These are phyloP conservation scores for Chymomyza costata DNA, from an alignment of 1,140 invertebrate genomes.

Conservation along the genomic window DNA sequence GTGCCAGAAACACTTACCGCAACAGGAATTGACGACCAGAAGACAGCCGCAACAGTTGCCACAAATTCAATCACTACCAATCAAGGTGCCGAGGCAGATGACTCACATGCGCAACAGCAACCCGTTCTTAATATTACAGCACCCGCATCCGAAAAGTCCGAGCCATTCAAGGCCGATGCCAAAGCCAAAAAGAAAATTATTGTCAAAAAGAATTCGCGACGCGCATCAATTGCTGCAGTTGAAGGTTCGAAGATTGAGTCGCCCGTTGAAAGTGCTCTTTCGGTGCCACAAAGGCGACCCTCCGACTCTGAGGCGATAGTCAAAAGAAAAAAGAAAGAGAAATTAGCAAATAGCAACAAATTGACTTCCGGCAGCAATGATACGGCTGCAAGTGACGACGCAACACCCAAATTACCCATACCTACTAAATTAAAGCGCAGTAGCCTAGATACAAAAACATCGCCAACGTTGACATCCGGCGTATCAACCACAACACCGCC, in stretches of 20 bases:
- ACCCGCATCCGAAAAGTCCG: slow-evolving; percentile 1
- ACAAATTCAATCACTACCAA: neutral
- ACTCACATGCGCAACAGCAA: neutral
- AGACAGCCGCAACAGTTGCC: slow-evolving; percentile 17
- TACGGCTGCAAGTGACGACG: slow-evolving; percentile 1
- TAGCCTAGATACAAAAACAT: too few species aligned
- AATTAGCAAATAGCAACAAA: too few species aligned
- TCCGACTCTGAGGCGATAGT: slow-evolving; percentile 67
- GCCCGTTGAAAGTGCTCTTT: slow-evolving; percentile 34
- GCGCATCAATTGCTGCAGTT: slow-evolving; percentile 65
- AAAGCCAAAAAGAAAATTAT: slow-evolving; percentile 46
- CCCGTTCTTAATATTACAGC: slow-evolving; percentile 3
- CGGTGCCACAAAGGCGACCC: slow-evolving; percentile 55
- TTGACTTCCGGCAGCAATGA: slow-evolving; percentile 31
- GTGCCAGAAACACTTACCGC: neutral
- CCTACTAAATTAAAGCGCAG: too few species aligned
- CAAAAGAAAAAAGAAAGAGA: slow-evolving; percentile 62
- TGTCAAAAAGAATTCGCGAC: slow-evolving; percentile 48
- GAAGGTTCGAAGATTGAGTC: slow-evolving; percentile 64
- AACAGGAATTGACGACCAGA: neutral
- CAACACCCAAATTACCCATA: too few species aligned
- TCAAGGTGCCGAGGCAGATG: slow-evolving; percentile 2
- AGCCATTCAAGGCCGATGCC: neutral
- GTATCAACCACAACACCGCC: slow-evolving; percentile 1
- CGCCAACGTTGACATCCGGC: neutral